phyloP scores from a whole-genome alignment of 1,140 invertebrate genomes.

The Ceratina japonica region DNA sequence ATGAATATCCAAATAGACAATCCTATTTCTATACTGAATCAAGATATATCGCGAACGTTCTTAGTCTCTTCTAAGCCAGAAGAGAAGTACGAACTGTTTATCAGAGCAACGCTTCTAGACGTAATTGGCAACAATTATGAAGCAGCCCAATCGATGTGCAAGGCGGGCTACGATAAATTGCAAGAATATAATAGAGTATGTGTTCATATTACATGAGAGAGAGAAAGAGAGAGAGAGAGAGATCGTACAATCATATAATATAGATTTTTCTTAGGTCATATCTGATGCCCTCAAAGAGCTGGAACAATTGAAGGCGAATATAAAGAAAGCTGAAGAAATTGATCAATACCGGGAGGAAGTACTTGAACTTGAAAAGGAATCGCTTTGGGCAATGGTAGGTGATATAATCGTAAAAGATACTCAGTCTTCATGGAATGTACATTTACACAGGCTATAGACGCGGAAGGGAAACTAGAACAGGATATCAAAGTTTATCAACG shows the following conservation, averaged over 20 bases:
- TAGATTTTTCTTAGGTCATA: slow-evolving; percentile 69
- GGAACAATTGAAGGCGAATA: slow-evolving; percentile 79
- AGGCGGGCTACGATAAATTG: slow-evolving; percentile 79
- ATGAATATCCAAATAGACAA: slow-evolving; percentile 96
- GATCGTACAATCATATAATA: slow-evolving; percentile 25
- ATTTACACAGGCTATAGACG: slow-evolving; percentile 60
- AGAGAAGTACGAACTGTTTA: slow-evolving; percentile 90
- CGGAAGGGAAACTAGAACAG: slow-evolving; percentile 60
- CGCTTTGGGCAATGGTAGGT: slow-evolving; percentile 74
- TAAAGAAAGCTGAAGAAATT: slow-evolving; percentile 80
- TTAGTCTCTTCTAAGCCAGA: slow-evolving; percentile 86
- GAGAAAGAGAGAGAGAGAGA: no score
- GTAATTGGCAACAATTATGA: slow-evolving; percentile 85
- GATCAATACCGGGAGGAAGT: slow-evolving; percentile 79
- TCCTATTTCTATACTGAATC: slow-evolving; percentile 94
- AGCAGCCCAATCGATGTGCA: slow-evolving; percentile 79
- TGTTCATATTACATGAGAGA: slow-evolving; percentile 52
- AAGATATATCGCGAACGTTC: slow-evolving; percentile 93
- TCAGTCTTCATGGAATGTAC: slow-evolving; percentile 23
- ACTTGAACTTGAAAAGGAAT: slow-evolving; percentile 78
- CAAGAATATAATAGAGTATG: slow-evolving; percentile 81
- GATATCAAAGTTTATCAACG: slow-evolving; percentile 55
- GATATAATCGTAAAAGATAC: slow-evolving; percentile 22
- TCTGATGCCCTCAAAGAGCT: slow-evolving; percentile 78
- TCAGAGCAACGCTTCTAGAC: slow-evolving; percentile 92